Conservation (phyloP, 2,797 vertebrate species). For the Tapera naevia region DNA sequence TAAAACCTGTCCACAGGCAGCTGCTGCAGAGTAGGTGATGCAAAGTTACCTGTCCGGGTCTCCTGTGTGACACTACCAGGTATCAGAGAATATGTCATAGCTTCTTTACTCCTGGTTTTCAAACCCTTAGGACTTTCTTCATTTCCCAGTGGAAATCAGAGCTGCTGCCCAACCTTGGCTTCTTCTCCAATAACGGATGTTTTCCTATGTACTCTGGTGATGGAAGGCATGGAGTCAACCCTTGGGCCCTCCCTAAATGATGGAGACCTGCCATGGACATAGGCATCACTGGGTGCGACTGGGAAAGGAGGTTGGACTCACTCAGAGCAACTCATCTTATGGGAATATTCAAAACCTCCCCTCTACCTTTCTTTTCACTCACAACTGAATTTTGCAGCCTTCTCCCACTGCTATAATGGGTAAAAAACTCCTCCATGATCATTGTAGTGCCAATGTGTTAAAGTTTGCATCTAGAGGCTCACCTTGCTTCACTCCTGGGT, state of each 20-base stretch:
- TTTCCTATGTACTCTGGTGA: neutral
- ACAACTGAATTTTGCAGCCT: neutral
- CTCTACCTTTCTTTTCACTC: neutral
- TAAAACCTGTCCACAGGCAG: neutral
- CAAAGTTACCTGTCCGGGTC: neutral
- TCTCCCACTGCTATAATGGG: neutral
- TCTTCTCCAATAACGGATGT: neutral
- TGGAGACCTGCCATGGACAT: neutral
- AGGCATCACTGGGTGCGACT: neutral
- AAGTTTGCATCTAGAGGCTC: neutral
- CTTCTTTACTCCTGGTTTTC: neutral
- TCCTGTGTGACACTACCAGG: accelerated
- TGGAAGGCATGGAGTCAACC: neutral
- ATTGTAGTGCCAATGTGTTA: neutral
- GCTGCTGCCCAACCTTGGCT: neutral
- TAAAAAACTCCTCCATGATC: neutral
- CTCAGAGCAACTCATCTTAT: neutral
- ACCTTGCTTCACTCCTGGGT: neutral
- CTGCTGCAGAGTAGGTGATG: neutral
- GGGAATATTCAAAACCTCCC: neutral
- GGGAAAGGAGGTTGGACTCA: neutral
- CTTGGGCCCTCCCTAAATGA: neutral
- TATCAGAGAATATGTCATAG: neutral
- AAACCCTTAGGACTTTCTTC: neutral
- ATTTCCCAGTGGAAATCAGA: neutral